phyloP scores from a whole-genome alignment of 2,113 vertebrate genomes.

The Macrotus californicus region DNA sequence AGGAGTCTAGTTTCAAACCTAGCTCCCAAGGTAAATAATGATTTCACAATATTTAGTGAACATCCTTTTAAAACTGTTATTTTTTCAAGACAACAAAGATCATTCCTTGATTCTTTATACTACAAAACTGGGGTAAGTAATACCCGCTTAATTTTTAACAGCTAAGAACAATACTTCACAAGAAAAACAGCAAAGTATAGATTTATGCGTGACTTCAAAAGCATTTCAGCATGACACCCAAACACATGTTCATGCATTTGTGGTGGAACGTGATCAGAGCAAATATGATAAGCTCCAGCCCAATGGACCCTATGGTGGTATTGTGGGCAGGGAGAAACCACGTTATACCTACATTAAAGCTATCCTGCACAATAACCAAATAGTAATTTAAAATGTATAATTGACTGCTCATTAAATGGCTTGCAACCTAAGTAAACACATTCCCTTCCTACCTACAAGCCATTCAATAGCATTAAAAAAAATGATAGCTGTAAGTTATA shows the following conservation, averaged over 20 bases:
- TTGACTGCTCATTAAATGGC: background rate
- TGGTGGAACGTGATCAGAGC: background rate
- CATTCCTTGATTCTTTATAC: slow-evolving; percentile 57
- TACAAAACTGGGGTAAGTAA: slow-evolving; percentile 61
- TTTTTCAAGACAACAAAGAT: slow-evolving; percentile 66
- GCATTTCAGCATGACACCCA: background rate
- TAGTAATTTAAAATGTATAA: slow-evolving; percentile 5
- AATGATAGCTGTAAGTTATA: background rate
- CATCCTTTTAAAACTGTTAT: slow-evolving; percentile 51
- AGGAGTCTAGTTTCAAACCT: slow-evolving; percentile 47
- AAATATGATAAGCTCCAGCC: background rate
- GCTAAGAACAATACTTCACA: slow-evolving; percentile 44
- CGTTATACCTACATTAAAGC: background rate
- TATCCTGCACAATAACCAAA: background rate
- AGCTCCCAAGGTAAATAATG: slow-evolving; percentile 39
- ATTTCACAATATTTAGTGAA: slow-evolving; percentile 61
- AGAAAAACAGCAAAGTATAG: background rate
- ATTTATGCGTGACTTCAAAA: background rate
- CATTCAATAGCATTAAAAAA: slow-evolving; percentile 3
- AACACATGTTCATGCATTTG: background rate
- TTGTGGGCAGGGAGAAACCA: background rate
- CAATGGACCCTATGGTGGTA: background rate
- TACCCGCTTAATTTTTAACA: slow-evolving; percentile 60
- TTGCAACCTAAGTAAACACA: slow-evolving; percentile 10
- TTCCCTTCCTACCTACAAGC: background rate